Percentiles rank a stretch among this genome's conserved stretches.
Conservation (phyloP, 2,113 vertebrate species). For the Dinomys branickii region DNA sequence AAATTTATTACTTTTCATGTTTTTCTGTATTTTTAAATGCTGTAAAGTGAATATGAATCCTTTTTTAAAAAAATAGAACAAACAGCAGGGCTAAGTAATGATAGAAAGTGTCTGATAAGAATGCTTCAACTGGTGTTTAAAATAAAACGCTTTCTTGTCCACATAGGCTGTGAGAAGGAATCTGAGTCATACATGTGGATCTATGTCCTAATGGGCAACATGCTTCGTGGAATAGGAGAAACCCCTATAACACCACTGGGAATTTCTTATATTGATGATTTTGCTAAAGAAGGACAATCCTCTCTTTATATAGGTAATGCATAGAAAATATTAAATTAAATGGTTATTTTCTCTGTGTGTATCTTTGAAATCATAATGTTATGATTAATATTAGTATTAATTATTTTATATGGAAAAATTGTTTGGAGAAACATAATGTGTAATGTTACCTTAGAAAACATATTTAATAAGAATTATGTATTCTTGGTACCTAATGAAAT, state of each 20-base stretch:
- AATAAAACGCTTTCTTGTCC: not conserved
- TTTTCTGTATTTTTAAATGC: not conserved
- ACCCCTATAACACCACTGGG: constrained; percentile 92
- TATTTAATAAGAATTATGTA: not conserved
- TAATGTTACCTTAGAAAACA: not conserved
- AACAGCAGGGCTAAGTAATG: not conserved
- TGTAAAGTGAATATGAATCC: not conserved
- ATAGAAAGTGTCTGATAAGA: not conserved
- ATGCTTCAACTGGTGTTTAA: constrained; percentile 8
- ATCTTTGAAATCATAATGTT: not conserved
- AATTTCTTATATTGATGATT: constrained; percentile 96
- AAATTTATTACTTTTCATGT: not conserved
- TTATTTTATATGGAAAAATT: not conserved
- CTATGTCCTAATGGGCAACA: constrained; percentile 93
- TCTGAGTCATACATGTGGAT: constrained; percentile 91
- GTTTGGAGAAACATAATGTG: not conserved
- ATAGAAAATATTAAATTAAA: constrained; percentile 11
- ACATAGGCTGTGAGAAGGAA: constrained; percentile 88
- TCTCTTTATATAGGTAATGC: constrained; percentile 93
- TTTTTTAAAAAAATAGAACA: not conserved
- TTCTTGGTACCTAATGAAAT: not conserved
- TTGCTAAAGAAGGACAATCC: constrained; percentile 91
- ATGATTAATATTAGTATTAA: not conserved
- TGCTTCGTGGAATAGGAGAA: constrained; percentile 95
- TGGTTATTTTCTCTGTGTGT: not conserved